Evolutionary conservation across 2,797 vertebrate species (phyloP).

Genomic region (Pyrocephalus nanus): DNA sequence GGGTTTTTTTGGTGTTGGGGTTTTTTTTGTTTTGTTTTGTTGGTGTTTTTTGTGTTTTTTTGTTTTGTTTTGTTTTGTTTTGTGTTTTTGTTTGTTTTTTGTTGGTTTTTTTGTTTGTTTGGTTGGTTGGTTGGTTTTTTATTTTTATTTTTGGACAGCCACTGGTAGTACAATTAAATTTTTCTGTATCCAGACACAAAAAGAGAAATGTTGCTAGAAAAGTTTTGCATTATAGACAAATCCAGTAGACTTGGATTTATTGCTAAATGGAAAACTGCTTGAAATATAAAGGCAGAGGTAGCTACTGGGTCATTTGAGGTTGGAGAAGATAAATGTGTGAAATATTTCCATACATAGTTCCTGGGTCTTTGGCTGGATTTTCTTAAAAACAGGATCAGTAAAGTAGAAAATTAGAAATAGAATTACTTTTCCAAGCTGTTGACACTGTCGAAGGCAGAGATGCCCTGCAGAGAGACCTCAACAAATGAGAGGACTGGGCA

Average conservation of each 20-base stretch:
- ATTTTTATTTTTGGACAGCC: neutral
- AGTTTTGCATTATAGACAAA: neutral
- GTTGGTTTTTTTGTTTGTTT: no score
- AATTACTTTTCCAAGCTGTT: neutral
- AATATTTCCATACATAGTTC: neutral
- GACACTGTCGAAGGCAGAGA: neutral
- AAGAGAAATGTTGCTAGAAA: slow-evolving; percentile 15
- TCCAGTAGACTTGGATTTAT: neutral
- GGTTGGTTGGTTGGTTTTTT: no score
- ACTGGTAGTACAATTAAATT: neutral
- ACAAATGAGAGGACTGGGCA: neutral
- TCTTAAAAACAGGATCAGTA: neutral
- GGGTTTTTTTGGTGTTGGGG: no score
- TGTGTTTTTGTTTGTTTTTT: no score
- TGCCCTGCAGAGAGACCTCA: neutral
- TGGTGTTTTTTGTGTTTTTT: no score
- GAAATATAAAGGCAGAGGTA: neutral
- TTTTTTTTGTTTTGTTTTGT: no score
- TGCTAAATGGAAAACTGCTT: neutral
- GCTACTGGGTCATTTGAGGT: neutral
- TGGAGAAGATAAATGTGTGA: neutral
- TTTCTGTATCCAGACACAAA: neutral
- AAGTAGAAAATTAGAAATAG: neutral
- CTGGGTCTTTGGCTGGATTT: neutral
- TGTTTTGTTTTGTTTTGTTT: no score